A percentile compares a stretch with the other conserved stretches of the same genome.
Conservation (phyloP, 2,888 invertebrate genomes). For the Caenorhabditis zanzibari region DNA sequence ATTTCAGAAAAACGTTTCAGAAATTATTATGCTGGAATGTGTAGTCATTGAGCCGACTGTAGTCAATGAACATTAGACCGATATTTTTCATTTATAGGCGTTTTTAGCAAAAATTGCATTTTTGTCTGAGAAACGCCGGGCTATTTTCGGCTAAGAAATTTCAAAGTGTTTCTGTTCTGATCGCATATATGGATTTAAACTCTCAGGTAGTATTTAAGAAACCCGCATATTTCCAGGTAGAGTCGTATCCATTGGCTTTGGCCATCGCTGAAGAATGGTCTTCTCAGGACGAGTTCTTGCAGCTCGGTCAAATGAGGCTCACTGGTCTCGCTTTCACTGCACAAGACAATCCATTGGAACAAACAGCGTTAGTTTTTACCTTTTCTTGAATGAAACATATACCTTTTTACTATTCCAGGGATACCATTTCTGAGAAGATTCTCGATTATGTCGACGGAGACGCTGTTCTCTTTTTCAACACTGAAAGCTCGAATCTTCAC, state of each 20-base stretch:
- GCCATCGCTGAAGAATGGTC: constrained; percentile 97
- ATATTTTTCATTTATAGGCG: no score
- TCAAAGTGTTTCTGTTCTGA: no score
- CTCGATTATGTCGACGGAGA: constrained; percentile 88
- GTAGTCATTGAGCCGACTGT: no score
- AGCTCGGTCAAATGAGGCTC: constrained; percentile 85
- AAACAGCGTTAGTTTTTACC: constrained; percentile 86
- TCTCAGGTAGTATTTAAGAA: no score
- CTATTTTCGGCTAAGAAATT: no score
- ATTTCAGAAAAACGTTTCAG: no score
- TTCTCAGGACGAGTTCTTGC: constrained; percentile 88
- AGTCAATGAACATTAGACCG: no score
- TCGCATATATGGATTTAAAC: no score
- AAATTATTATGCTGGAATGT: no score
- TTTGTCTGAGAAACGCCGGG: no score
- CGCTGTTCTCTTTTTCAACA: constrained; percentile 84
- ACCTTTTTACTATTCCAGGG: constrained; percentile 66
- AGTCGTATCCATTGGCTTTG: constrained; percentile 90
- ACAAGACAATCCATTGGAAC: constrained; percentile 93
- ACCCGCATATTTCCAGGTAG: constrained; percentile 72
- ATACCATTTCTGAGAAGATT: constrained; percentile 86
- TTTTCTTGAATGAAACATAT: not conserved
- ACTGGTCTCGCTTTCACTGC: constrained; percentile 93
- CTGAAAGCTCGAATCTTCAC: constrained; percentile 88
- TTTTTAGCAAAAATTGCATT: no score